These are phyloP conservation scores for Amitus sp. DNA, from an alignment of 2,888 invertebrate genomes.

Conservation along the genomic window DNA sequence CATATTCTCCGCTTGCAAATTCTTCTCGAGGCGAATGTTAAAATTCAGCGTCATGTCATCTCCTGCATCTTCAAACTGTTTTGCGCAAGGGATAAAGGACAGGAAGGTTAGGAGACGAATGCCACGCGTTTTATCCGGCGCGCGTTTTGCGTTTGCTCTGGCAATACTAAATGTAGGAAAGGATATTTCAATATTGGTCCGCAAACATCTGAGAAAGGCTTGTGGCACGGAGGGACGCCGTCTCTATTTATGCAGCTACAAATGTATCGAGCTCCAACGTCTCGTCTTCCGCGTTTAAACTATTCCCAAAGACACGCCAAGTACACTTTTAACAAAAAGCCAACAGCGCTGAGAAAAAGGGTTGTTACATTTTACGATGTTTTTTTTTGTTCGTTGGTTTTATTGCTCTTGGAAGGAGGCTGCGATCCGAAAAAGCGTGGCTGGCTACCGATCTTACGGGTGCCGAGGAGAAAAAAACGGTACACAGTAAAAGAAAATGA, in stretches of 20 bases:
- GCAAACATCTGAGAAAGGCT: conserved; percentile 40
- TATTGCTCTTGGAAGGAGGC: conserved; percentile 16
- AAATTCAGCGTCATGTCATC: conserved; percentile 18
- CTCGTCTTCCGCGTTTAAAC: conserved; percentile 19
- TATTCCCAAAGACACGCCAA: conserved; percentile 24
- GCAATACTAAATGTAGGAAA: conserved; percentile 53
- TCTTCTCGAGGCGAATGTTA: conserved; percentile 41
- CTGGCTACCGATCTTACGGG: neutral
- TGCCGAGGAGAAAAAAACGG: conserved; percentile 23
- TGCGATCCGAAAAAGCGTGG: conserved; percentile 15
- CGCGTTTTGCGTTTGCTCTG: conserved; percentile 40
- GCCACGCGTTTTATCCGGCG: neutral
- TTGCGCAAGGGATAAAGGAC: neutral
- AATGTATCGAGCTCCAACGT: conserved; percentile 1
- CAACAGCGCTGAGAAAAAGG: conserved; percentile 16
- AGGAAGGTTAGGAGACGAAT: neutral
- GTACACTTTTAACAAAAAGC: conserved; percentile 8
- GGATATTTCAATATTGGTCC: conserved; percentile 55
- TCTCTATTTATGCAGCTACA: conserved; percentile 11
- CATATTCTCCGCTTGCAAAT: conserved; percentile 60
- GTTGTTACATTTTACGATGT: conserved; percentile 28
- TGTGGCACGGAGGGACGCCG: neutral
- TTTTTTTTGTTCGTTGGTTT: conserved; percentile 19
- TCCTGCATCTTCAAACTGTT: conserved; percentile 15
- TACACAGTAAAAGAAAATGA: no score